Conservation (phyloP, 2,888 invertebrate species). For the Drosophila setosimentum region DNA sequence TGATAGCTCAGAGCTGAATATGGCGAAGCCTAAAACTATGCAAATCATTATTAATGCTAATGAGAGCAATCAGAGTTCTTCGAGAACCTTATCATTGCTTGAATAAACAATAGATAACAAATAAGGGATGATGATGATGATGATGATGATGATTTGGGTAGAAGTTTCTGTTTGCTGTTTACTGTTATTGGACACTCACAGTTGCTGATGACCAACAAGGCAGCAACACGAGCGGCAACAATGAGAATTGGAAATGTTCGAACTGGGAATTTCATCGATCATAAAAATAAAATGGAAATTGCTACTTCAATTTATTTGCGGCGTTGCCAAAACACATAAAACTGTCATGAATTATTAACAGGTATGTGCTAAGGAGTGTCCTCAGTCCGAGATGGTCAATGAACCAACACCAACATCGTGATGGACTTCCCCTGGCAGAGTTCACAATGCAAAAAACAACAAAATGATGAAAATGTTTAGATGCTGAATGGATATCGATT, state of each 20-base stretch:
- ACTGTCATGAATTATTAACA: conserved; percentile 74
- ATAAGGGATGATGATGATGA: conserved; percentile 37
- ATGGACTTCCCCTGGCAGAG: not conserved
- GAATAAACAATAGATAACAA: not conserved
- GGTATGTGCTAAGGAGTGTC: conserved; percentile 63
- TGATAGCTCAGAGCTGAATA: conserved; percentile 15
- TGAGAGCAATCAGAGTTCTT: not conserved
- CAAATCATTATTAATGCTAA: conserved; percentile 8
- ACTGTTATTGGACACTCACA: conserved; percentile 58
- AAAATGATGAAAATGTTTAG: conserved; percentile 2
- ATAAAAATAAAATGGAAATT: conserved; percentile 83
- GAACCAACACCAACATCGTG: conserved; percentile 33
- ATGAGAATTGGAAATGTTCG: conserved; percentile 67
- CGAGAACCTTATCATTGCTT: not conserved
- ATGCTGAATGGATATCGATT: conserved; percentile 21
- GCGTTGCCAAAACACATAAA: conserved; percentile 61
- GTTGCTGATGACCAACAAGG: conserved; percentile 43
- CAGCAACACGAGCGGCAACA: conserved; percentile 4
- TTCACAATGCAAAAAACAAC: not conserved
- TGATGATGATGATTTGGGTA: conserved; percentile 14
- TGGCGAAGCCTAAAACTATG: not conserved
- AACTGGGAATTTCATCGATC: conserved; percentile 85
- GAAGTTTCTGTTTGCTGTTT: conserved; percentile 51
- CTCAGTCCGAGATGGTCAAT: conserved; percentile 34
- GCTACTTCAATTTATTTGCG: conserved; percentile 80